Evolutionary conservation across 2,888 invertebrate genomes (phyloP).

Genomic region (Athripsodes cinereus): DNA sequence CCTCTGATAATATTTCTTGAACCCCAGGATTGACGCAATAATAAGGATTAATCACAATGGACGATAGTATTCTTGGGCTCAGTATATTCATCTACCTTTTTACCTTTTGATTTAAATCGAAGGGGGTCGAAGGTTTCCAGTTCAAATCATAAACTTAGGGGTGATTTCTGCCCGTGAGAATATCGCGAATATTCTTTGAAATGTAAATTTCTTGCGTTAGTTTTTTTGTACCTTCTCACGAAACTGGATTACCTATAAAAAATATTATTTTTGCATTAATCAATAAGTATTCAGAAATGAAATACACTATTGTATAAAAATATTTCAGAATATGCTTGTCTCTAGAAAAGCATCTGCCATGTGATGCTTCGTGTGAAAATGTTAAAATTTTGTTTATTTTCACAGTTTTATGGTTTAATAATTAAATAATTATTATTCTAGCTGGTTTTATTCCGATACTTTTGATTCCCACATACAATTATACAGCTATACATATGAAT

Average conservation of each 20-base stretch:
- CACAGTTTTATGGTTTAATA: no score
- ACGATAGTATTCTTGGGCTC: neutral
- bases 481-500: no score
- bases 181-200: neutral
- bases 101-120: neutral
- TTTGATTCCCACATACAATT: no score
- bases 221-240: neutral
- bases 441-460: no score
- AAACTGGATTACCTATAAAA: neutral
- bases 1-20: neutral
- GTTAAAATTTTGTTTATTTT: no score
- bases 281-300: neutral
- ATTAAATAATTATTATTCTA: no score
- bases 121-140: neutral
- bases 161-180: neutral
- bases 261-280: neutral
- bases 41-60: neutral
- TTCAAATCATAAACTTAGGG: constrained; percentile 1
- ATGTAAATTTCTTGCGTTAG: neutral
- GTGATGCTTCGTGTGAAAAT: no score
- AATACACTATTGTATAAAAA: no score
- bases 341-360: no score
- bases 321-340: no score
- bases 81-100: neutral
- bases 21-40: constrained; percentile 1